phyloP scores from a whole-genome alignment of 2,113 vertebrate species.

The Sphaerodactylus townsendi region DNA sequence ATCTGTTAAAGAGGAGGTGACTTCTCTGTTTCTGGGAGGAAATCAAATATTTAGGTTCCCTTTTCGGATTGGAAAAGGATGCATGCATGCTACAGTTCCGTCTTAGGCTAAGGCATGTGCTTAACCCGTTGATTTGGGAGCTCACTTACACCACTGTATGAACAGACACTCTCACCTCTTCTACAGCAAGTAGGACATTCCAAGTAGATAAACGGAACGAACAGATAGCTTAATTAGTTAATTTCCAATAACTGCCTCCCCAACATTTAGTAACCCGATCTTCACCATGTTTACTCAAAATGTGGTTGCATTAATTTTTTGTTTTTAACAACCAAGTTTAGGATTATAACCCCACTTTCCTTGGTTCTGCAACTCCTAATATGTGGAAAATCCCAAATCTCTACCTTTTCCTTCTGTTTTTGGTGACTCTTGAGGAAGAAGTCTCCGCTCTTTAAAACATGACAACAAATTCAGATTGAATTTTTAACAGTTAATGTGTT shows the following conservation, averaged over 20 bases:
- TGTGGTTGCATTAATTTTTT: neutral
- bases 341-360: neutral
- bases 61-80: neutral
- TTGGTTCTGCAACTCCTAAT: neutral
- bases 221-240: neutral
- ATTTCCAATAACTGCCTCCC: neutral
- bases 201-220: neutral
- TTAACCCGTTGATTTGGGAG: neutral
- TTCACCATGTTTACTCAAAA: neutral
- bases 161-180: neutral
- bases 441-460: neutral
- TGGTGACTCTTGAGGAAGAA: neutral
- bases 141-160: neutral
- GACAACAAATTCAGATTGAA: neutral
- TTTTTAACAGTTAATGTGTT: neutral
- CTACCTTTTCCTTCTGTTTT: neutral
- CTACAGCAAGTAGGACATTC: neutral
- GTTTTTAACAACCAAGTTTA: neutral
- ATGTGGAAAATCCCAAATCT: too few relatives aligned
- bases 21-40: neutral
- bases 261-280: neutral
- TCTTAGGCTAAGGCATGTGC: neutral
- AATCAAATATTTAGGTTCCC: too few relatives aligned
- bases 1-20: too few relatives aligned
- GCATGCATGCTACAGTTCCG: neutral